Percentiles rank a stretch among this genome's conserved stretches.
Evolutionary conservation across 37 sponge, comb jelly and placozoan genomes (phyloP).

Genomic region (Haliclona indistincta): DNA sequence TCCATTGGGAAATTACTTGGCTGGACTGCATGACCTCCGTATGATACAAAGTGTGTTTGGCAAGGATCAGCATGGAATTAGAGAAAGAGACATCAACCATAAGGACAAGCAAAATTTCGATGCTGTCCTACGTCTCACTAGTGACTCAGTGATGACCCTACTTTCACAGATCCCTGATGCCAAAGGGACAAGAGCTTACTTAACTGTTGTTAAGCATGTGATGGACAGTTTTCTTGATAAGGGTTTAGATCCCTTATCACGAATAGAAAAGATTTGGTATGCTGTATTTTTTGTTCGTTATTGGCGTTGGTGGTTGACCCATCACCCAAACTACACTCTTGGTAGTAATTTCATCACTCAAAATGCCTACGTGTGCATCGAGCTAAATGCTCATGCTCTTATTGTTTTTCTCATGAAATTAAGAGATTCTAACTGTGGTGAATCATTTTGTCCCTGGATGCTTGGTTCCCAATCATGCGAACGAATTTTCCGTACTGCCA

Average conservation of each 20-base stretch:
- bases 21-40: constrained; percentile 45
- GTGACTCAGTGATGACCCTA: not conserved
- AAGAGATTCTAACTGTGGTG: constrained; percentile 2
- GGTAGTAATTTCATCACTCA: constrained; percentile 37
- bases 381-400: constrained; percentile 59
- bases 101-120: constrained; percentile 62
- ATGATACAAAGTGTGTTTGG: constrained; percentile 17
- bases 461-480: too few species aligned
- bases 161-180: constrained; percentile 50
- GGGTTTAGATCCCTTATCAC: constrained; percentile 1
- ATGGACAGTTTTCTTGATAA: constrained; percentile 55
- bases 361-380: constrained; percentile 56
- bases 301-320: constrained; percentile 41
- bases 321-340: constrained; percentile 35
- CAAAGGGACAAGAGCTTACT: constrained; percentile 25
- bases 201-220: constrained; percentile 10
- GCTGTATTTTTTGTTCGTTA: constrained; percentile 39
- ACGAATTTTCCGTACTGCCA: too few species aligned
- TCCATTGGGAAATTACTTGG: constrained; percentile 38
- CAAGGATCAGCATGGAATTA: constrained; percentile 45
- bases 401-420: constrained; percentile 16
- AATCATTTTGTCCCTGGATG: constrained; percentile 53
- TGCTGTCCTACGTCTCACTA: constrained; percentile 15
- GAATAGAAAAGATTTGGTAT: constrained; percentile 52
- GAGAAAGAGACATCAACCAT: constrained; percentile 30